phyloP scores from a whole-genome alignment of 2,797 vertebrate species.

The Tapera naevia region DNA sequence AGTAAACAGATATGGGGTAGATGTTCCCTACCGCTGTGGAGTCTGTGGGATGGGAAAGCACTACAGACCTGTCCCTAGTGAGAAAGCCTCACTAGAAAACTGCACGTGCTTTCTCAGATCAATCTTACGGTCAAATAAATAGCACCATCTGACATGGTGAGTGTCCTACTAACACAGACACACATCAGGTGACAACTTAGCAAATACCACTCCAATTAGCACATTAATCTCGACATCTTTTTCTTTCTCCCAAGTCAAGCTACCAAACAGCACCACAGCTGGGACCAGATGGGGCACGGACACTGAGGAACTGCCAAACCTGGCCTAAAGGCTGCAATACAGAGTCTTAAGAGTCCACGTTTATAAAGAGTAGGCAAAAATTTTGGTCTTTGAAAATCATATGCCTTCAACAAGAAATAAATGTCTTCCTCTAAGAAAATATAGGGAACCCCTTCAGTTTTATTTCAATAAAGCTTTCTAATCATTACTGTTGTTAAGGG shows the following conservation, averaged over 20 bases:
- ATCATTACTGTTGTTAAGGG: background rate
- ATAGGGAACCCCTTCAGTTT: background rate
- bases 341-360: background rate
- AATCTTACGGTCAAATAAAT: background rate
- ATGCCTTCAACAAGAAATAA: background rate
- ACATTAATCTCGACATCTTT: background rate
- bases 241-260: background rate
- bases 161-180: background rate
- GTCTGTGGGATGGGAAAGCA: background rate
- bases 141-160: fast-evolving
- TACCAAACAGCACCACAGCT: background rate
- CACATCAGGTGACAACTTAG: background rate
- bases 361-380: background rate
- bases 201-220: background rate
- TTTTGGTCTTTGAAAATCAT: background rate
- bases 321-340: background rate
- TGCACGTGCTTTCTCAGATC: background rate
- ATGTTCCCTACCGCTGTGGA: fast-evolving
- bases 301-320: background rate
- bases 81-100: background rate
- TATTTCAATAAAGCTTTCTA: background rate
- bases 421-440: background rate
- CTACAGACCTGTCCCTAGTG: background rate
- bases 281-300: fast-evolving
- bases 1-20: fast-evolving